Conservation (phyloP, 2,888 invertebrate species). For the Thyatira batis region DNA sequence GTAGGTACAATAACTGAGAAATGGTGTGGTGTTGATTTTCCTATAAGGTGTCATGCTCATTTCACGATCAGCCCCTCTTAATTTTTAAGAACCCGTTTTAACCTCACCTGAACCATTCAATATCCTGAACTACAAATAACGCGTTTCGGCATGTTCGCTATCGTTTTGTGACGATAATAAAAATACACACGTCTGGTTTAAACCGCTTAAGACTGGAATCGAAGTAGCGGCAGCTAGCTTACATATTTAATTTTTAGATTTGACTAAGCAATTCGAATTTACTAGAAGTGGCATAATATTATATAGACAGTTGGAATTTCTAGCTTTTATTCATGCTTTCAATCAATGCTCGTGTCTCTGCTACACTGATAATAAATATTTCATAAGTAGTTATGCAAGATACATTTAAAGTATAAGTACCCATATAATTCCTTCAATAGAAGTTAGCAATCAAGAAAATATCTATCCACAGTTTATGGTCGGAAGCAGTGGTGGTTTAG, state of each 20-base stretch:
- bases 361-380: too few relatives aligned
- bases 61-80: too few relatives aligned
- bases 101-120: not conserved
- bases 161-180: slow-evolving; percentile 4
- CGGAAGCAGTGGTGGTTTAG: slow-evolving; percentile 3
- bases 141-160: not conserved
- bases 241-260: not conserved
- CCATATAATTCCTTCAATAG: too few relatives aligned
- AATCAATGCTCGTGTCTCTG: too few relatives aligned
- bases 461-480: not conserved
- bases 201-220: not conserved
- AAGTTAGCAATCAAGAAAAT: too few relatives aligned
- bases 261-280: not conserved
- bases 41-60: not conserved
- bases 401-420: too few relatives aligned
- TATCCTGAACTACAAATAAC: not conserved
- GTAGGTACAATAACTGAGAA: too few relatives aligned
- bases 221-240: not conserved
- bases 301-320: too few relatives aligned
- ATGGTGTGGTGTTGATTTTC: not conserved
- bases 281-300: not conserved
- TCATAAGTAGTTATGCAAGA: too few relatives aligned
- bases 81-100: not conserved
- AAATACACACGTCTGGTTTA: not conserved
- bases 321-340: too few relatives aligned